Conservation (phyloP, 92 coral and sea anemone species). For the Hydrozoanthus gracilis region DNA sequence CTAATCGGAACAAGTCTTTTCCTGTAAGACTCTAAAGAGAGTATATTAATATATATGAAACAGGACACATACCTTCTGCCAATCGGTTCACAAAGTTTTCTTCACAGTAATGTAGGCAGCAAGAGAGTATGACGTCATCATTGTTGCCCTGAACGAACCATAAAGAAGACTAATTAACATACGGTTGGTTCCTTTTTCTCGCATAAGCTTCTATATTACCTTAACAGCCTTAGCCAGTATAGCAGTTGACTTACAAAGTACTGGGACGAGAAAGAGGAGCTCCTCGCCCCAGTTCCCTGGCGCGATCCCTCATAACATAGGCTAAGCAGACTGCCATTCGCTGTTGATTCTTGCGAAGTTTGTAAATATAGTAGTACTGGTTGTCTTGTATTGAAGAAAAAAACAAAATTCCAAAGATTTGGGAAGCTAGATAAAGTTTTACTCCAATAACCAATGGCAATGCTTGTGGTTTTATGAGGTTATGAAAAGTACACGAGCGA, state of each 20-base stretch:
- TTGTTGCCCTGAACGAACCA: constrained; percentile 76
- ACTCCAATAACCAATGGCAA: no score
- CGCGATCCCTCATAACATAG: no score
- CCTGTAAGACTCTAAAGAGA: background rate
- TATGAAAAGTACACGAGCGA: no score
- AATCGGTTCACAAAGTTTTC: constrained; percentile 92
- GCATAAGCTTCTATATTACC: background rate
- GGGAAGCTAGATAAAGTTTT: no score
- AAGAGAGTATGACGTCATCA: constrained; percentile 95
- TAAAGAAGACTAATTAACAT: background rate
- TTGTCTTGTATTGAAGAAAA: no score
- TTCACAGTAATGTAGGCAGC: constrained; percentile 94
- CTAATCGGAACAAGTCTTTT: background rate
- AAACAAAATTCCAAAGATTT: no score
- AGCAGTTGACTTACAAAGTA: no score
- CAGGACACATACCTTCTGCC: constrained; percentile 74
- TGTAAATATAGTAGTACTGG: no score
- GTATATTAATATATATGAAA: background rate
- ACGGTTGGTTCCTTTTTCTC: background rate
- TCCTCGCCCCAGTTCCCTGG: no score
- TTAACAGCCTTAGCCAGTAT: background rate
- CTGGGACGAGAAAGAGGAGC: background rate
- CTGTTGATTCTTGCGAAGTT: no score
- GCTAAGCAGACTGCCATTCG: no score
- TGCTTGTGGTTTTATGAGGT: no score